Conservation (phyloP, 2,113 vertebrate genomes). For the Mastomys coucha region DNA sequence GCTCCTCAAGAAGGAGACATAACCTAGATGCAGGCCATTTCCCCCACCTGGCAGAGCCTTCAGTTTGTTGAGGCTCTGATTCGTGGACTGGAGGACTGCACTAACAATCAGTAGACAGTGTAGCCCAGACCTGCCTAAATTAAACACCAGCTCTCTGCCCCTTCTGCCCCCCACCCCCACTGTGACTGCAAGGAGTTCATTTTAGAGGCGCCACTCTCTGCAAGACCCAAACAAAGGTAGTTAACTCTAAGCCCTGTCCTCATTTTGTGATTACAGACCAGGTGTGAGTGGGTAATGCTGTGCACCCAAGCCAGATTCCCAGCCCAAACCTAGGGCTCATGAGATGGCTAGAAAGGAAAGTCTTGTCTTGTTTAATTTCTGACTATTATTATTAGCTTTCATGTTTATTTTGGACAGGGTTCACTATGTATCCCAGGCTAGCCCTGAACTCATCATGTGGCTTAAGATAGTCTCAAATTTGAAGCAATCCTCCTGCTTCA, state of each 20-base stretch:
- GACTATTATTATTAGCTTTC: neutral
- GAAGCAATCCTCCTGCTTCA: neutral
- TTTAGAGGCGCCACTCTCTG: conserved; percentile 27
- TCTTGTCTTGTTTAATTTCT: neutral
- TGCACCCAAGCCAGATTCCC: conserved; percentile 18
- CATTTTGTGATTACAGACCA: neutral
- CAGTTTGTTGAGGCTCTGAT: conserved; percentile 12
- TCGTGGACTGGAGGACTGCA: neutral
- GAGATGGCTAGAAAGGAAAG: neutral
- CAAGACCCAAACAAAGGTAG: conserved; percentile 30
- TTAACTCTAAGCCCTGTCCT: neutral
- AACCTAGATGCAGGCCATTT: neutral
- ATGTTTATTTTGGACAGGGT: neutral
- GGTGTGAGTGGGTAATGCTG: neutral
- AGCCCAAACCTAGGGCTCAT: neutral
- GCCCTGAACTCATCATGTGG: neutral
- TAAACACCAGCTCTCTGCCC: neutral
- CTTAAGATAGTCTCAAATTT: neutral
- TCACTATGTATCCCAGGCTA: neutral
- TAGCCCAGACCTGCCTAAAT: neutral
- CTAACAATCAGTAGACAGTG: neutral
- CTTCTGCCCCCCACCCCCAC: too few species aligned
- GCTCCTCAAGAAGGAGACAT: neutral
- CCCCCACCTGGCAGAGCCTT: neutral
- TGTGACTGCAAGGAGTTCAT: neutral